A percentile compares a stretch with the other conserved stretches of the same genome.
Evolutionary conservation across 2,888 invertebrate genomes (phyloP).

Genomic region (Drosophila diplacantha): DNA sequence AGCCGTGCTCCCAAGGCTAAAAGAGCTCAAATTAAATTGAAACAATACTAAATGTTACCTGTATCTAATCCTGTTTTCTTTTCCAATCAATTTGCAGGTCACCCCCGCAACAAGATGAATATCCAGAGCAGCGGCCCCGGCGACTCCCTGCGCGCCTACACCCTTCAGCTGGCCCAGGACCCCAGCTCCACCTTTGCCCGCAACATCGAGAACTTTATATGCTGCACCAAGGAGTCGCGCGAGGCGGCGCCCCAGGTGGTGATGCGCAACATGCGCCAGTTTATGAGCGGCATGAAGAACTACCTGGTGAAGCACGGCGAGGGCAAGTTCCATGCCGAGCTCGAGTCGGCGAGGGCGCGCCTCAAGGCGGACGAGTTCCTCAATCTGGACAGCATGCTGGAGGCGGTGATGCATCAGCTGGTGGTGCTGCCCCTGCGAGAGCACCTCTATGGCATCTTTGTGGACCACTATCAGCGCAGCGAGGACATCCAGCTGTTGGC

Average conservation of each 20-base stretch:
- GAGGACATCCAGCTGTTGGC: slow-evolving; percentile 85
- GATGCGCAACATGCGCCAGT: slow-evolving; percentile 95
- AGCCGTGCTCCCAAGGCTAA: neutral
- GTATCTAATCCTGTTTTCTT: neutral
- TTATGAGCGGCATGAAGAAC: slow-evolving; percentile 99
- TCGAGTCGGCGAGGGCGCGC: slow-evolving; percentile 82
- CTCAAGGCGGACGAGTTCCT: slow-evolving; percentile 93
- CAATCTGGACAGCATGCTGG: slow-evolving; percentile 96
- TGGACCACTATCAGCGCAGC: slow-evolving; percentile 89
- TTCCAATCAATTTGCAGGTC: slow-evolving; percentile 80
- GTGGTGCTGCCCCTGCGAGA: slow-evolving; percentile 91
- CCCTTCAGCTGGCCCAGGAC: slow-evolving; percentile 88
- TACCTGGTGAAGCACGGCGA: slow-evolving; percentile 97
- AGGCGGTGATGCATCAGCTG: slow-evolving; percentile 94
- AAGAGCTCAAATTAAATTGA: neutral
- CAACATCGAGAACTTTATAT: slow-evolving; percentile 94
- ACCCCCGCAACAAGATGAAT: slow-evolving; percentile 81
- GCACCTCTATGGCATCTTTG: slow-evolving; percentile 89
- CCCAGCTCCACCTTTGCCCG: slow-evolving; percentile 93
- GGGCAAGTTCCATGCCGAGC: slow-evolving; percentile 92
- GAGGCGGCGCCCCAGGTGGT: slow-evolving; percentile 92
- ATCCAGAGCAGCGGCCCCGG: slow-evolving; percentile 81
- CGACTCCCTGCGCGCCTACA: slow-evolving; percentile 86
- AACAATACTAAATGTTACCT: neutral
- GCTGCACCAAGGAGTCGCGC: slow-evolving; percentile 93